phyloP scores from a whole-genome alignment of 2,113 vertebrate genomes.

The Alligator mississippiensis region DNA sequence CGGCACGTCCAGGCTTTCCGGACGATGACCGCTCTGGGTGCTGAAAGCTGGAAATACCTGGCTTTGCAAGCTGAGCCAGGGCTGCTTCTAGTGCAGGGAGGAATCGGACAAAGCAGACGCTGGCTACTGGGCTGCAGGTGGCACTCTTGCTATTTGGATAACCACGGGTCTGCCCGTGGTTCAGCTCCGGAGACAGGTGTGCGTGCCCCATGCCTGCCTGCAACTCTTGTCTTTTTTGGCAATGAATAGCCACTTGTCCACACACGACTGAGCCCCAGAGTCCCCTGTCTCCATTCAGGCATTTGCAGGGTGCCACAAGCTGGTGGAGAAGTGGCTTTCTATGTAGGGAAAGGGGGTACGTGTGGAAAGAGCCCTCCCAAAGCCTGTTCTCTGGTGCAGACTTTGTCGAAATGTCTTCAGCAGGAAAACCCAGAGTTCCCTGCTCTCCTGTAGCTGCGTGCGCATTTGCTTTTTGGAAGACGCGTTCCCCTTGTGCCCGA shows the following conservation, averaged over 20 bases:
- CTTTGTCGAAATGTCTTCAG: too few relatives aligned
- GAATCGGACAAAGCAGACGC: neutral
- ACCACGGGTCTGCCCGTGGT: neutral
- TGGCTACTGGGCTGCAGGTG: slow-evolving; percentile 64
- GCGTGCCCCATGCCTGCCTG: neutral
- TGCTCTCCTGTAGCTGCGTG: neutral
- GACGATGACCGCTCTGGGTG: neutral
- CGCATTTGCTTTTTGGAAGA: neutral
- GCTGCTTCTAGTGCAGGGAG: fast-evolving
- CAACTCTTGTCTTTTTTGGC: neutral
- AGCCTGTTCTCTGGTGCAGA: too few relatives aligned
- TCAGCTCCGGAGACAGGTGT: neutral
- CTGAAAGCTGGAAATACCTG: neutral
- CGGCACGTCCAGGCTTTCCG: neutral
- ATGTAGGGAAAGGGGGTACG: neutral
- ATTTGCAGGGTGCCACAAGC: slow-evolving; percentile 23
- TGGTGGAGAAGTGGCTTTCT: neutral
- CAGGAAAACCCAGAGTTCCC: too few relatives aligned
- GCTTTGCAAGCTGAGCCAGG: neutral
- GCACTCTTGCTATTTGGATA: slow-evolving; percentile 56
- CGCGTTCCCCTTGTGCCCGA: too few relatives aligned
- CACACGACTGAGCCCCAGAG: neutral
- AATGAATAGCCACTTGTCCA: neutral
- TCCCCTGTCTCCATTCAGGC: neutral
- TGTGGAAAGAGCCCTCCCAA: neutral